phyloP scores from a whole-genome alignment of 2,888 invertebrate genomes.

The Xanthia icteritia region DNA sequence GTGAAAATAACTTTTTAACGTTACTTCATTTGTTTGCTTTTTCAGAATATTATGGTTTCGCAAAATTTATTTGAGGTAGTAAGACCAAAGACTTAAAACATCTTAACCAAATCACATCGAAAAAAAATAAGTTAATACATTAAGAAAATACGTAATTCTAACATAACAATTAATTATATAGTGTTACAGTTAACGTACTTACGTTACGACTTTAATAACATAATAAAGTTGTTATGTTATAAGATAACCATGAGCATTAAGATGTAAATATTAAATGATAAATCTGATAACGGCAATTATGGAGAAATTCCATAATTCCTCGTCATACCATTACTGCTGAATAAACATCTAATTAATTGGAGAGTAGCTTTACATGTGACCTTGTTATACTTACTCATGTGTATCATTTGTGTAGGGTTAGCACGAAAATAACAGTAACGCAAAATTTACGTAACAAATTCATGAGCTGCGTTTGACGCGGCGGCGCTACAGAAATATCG shows the following conservation, averaged over 20 bases:
- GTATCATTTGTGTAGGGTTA: not conserved
- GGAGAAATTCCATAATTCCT: constrained; percentile 1
- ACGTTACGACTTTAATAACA: not conserved
- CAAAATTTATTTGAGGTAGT: too few species aligned
- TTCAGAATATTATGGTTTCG: too few species aligned
- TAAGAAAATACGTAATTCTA: not conserved
- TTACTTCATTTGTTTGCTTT: not conserved
- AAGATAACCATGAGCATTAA: not conserved
- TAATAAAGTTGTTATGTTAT: not conserved
- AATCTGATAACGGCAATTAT: not conserved
- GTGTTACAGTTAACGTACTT: not conserved
- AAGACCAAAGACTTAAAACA: not conserved
- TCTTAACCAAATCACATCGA: too few species aligned
- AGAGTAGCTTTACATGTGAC: not conserved
- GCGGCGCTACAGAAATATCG: too few species aligned
- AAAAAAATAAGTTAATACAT: too few species aligned
- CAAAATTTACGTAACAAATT: not conserved
- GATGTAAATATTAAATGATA: constrained; percentile 1
- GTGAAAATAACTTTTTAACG: not conserved
- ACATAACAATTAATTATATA: not conserved
- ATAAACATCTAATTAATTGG: constrained; percentile 11
- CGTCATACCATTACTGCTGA: not conserved
- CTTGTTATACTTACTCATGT: not conserved
- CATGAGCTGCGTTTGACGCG: too few species aligned
- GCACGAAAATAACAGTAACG: too few species aligned